Base-by-base conservation (phyloP, 37 sponge, comb jelly and placozoan species). In the Dysidea cf. avara region DNA sequence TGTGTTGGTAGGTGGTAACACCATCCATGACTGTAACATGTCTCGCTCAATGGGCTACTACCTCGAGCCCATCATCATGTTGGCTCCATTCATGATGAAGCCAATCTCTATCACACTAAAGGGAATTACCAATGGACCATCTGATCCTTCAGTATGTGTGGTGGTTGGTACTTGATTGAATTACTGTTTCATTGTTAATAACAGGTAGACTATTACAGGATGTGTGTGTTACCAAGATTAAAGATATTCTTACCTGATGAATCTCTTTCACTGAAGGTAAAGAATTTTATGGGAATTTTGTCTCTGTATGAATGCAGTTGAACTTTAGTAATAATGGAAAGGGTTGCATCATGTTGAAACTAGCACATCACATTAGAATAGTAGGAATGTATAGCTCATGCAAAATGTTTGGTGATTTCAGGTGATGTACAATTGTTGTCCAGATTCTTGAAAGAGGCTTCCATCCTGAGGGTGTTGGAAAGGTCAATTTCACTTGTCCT, bases 31-130 rank as follows among this genome's bases (percentile, higher is more conserved):
- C 22, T 94, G 95, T 64, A 88, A 81, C 59, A 39, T 30, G 17
- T 69, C 86, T 46, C 55, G 90, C 28, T 81, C 84, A 2, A 85
- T 98, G 30, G 92, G 95, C 1, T 98, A 94, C 68, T 94, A 72
- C 66, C 79, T 98, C 2, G 99, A 98, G 61, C 84, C 85, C 13
- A 60, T 98, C 29, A 46, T 94, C 7, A 78, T 84, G 69, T 69
- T 98, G 39, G 99, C 99, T 18, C 95, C 99, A 26, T 98, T 98
- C 74, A 72, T 86, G 18, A 98, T 94, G 75, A 76, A 77, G 24
- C 85, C 92, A 32, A 70, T 98, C 17, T 43, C 54, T 2, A 77
- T 94, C 35, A 94, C 90, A 13, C 80, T 98, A 1, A 78, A 46
- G 31, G 99, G 99, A 0, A 48, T 88, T 43, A 98, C 99, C 46